Percentiles rank a stretch among this genome's conserved stretches.
Conservation (phyloP, 37 sponge, comb jelly and placozoan genomes). For the Tethya wilhelma region DNA sequence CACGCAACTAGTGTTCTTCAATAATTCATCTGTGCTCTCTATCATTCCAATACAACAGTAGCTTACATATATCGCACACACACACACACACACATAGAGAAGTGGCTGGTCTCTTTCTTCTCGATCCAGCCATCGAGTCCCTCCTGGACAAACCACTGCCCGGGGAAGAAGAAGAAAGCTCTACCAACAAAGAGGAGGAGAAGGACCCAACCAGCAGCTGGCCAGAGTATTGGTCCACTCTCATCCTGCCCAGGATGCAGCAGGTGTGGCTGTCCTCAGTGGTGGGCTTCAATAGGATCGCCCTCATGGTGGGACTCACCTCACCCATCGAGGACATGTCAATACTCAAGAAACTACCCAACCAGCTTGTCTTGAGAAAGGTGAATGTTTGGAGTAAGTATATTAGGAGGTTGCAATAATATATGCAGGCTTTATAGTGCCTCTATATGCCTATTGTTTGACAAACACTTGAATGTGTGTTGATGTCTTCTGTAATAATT, state of each 20-base stretch:
- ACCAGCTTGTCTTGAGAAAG: slow-evolving; percentile 35
- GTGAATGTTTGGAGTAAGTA: too few relatives aligned
- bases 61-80: neutral
- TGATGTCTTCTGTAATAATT: neutral
- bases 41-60: neutral
- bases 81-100: slow-evolving; percentile 15
- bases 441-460: neutral
- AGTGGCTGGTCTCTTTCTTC: slow-evolving; percentile 61
- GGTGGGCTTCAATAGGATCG: slow-evolving; percentile 58
- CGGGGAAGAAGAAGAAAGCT: neutral
- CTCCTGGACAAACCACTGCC: slow-evolving; percentile 17
- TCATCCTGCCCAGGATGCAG: slow-evolving; percentile 27
- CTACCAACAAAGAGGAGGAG: neutral
- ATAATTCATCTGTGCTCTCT: neutral
- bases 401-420: too few relatives aligned
- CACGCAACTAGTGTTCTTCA: neutral
- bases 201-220: neutral
- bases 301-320: slow-evolving; percentile 46
- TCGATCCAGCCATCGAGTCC: slow-evolving; percentile 49
- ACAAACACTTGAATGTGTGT: too few relatives aligned
- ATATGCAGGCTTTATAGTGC: neutral
- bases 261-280: slow-evolving; percentile 22
- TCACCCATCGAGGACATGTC: slow-evolving; percentile 32
- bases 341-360: neutral
- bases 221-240: slow-evolving; percentile 35